Evolutionary conservation across 2,797 vertebrate genomes (phyloP).

Genomic region (Myripristis murdjan): DNA sequence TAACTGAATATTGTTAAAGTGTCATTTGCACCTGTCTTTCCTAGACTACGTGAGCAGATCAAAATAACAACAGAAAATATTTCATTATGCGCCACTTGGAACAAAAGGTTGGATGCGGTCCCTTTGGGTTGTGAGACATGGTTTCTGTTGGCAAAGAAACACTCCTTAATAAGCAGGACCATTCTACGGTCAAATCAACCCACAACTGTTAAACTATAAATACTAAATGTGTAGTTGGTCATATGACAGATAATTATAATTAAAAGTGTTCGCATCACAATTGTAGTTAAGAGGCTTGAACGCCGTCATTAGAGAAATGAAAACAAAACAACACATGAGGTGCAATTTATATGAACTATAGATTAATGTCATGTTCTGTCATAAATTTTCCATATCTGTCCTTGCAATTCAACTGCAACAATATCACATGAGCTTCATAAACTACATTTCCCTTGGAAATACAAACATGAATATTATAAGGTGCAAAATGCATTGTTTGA

Average conservation of each 20-base stretch:
- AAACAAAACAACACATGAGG: constrained; percentile 59
- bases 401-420: constrained; percentile 93
- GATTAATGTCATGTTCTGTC: constrained; percentile 74
- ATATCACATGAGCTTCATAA: constrained; percentile 89
- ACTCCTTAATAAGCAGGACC: constrained; percentile 56
- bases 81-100: constrained; percentile 55
- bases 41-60: constrained; percentile 82
- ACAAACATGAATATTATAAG: constrained; percentile 89
- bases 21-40: constrained; percentile 87
- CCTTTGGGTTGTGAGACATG: constrained; percentile 48
- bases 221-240: constrained; percentile 67
- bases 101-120: constrained; percentile 58
- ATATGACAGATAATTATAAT: constrained; percentile 61
- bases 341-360: constrained; percentile 67
- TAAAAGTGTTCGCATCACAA: constrained; percentile 69
- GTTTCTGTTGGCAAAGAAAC: constrained; percentile 54
- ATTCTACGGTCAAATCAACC: constrained; percentile 65
- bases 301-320: constrained; percentile 50
- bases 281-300: constrained; percentile 50
- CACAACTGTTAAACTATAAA: constrained; percentile 61
- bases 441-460: constrained; percentile 90
- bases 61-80: constrained; percentile 73
- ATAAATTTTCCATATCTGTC: constrained; percentile 85
- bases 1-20: constrained; percentile 88
- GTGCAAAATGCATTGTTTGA: constrained; percentile 87